These are phyloP conservation scores for Spinibarbus caldwelli DNA, from an alignment of 2,797 vertebrate species.

Conservation along the genomic window DNA sequence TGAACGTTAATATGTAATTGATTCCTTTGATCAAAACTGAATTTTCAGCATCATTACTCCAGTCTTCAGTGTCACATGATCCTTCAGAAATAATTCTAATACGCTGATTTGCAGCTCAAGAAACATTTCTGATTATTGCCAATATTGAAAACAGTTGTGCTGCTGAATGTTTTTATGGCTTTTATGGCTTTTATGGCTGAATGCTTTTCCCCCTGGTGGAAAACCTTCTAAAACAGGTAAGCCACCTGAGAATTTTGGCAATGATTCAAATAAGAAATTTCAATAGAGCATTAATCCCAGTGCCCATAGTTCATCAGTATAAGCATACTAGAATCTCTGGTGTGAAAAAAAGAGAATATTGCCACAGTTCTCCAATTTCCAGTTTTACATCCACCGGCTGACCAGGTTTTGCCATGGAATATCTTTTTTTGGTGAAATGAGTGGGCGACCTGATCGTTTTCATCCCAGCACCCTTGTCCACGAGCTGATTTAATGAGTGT, in stretches of 20 bases:
- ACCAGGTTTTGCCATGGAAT: background rate
- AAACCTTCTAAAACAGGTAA: constrained; percentile 60
- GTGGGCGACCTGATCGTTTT: constrained; percentile 48
- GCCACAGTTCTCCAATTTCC: constrained; percentile 44
- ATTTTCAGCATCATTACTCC: background rate
- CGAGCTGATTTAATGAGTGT: constrained; percentile 70
- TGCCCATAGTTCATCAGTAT: background rate
- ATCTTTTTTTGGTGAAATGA: constrained; percentile 54
- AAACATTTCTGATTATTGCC: background rate
- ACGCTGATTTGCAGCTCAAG: background rate
- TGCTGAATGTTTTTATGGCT: background rate
- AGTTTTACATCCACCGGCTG: background rate
- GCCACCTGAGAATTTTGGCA: background rate
- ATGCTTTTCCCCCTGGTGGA: constrained; percentile 30
- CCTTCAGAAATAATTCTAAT: background rate
- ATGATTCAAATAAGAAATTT: background rate
- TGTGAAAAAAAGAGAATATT: background rate
- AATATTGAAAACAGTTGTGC: too few relatives aligned
- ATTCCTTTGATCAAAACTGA: background rate
- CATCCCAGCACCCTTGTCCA: constrained; percentile 8
- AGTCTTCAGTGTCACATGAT: background rate
- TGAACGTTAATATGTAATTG: background rate
- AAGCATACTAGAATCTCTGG: background rate
- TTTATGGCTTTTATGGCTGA: too few relatives aligned
- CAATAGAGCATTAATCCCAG: background rate